Evolutionary conservation across 2,797 vertebrate genomes (phyloP).

Genomic region (Coreius guichenoti): DNA sequence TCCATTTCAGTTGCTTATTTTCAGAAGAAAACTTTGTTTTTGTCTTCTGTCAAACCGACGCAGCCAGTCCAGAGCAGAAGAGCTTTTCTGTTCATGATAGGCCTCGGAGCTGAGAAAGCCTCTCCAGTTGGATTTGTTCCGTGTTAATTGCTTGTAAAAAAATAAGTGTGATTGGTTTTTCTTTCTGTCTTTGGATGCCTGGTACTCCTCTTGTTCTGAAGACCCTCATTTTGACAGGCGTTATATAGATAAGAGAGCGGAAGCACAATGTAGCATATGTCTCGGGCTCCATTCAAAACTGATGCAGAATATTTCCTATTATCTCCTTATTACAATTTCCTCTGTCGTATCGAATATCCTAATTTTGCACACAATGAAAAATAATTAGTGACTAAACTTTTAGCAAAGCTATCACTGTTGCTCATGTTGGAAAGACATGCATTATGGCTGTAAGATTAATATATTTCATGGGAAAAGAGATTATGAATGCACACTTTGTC

Average conservation of each 20-base stretch:
- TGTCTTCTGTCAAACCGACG: constrained; percentile 3
- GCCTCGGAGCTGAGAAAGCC: constrained; percentile 45
- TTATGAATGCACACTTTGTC: constrained; percentile 12
- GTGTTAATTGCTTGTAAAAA: constrained; percentile 51
- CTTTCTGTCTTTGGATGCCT: constrained; percentile 37
- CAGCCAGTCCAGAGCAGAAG: constrained; percentile 21
- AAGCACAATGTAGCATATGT: constrained; percentile 11
- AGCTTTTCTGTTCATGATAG: constrained; percentile 31
- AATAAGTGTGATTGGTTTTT: constrained; percentile 18
- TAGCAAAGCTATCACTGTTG: constrained; percentile 23
- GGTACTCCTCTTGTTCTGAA: constrained; percentile 14
- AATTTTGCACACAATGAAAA: constrained; percentile 49
- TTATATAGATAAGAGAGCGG: constrained; percentile 5
- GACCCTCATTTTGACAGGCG: constrained; percentile 31
- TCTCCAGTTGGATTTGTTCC: constrained; percentile 45
- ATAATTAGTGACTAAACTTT: constrained; percentile 47
- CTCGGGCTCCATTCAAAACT: constrained; percentile 9
- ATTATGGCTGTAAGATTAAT: constrained; percentile 25
- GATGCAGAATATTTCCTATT: constrained; percentile 22
- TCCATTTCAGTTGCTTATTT: constrained; percentile 20
- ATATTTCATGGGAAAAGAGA: constrained; percentile 28
- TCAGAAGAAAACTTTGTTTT: background rate
- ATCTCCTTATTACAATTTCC: constrained; percentile 45
- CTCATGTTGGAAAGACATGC: background rate
- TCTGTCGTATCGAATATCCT: constrained; percentile 42